Base-by-base conservation (phyloP, 2,797 vertebrate genomes). In the Sylvilagus floridanus region DNA sequence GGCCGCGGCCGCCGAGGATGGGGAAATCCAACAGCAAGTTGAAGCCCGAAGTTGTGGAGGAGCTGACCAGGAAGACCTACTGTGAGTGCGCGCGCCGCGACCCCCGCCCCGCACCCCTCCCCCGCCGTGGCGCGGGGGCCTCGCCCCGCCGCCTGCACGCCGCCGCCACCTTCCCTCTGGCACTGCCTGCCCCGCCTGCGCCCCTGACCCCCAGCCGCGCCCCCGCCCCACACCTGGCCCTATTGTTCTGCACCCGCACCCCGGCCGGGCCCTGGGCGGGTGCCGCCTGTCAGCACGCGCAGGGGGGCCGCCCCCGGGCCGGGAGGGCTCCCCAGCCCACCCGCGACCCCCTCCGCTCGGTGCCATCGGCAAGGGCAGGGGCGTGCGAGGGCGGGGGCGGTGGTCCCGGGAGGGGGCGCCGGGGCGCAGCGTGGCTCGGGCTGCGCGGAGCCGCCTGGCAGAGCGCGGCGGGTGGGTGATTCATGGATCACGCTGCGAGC, bases 11-110 rank as follows among this genome's bases (percentile, higher is more conserved):
- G 88, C 96, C 97, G 97, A 98, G 98, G 98, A 99, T 99, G 99
- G 99, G 99, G 78, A 99, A 99, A 98, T 99, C 99, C 94, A 99
- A 99, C 99, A 99, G 99, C 98, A 99, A 99, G 98, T 98, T 99
- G 97, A 99, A 99, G 97, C 99, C 99, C 76, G 99, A 99, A 98
- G 99, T 99, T 97, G 99, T 99, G 98, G 99, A 99, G 98, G 99
- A 99, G 94, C 97, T 99, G 98, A 99, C 99, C 92, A 98, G 99
- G 97, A 99, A 99, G 97, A 99, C 99, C 54, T 99, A 99, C 98
- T 99, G 99, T 99, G 98, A 99, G 99, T 99, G 98, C 14, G 10
- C 78, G 86, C 68, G 57, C 88, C 17, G 54, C 54, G 54, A 16
- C 54, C 54, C 54, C 19, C 6, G 54, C 91, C 79, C 88, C 5